These are phyloP conservation scores for Darevskia mixta DNA, from an alignment of 2,797 vertebrate genomes.

Conservation along the genomic window DNA sequence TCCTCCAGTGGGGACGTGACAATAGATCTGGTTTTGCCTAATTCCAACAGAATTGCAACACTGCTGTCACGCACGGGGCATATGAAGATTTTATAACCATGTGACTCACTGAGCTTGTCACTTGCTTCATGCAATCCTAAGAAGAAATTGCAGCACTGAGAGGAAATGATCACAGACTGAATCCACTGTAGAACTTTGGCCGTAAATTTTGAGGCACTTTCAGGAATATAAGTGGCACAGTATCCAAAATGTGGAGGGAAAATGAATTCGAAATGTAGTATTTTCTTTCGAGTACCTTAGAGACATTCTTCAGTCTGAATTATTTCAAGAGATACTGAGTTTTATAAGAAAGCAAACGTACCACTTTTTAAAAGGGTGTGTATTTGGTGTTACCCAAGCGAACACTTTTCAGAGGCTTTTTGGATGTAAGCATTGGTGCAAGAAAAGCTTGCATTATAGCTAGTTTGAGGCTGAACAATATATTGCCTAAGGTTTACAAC, in stretches of 20 bases:
- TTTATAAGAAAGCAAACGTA: background rate
- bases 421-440: background rate
- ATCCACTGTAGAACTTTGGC: slow-evolving; percentile 18
- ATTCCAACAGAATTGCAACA: slow-evolving; percentile 28
- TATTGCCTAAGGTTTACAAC: background rate
- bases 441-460: background rate
- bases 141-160: slow-evolving; percentile 46
- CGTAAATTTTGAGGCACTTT: background rate
- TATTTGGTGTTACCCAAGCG: background rate
- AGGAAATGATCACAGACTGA: slow-evolving; percentile 48
- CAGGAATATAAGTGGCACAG: background rate
- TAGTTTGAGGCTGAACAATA: background rate
- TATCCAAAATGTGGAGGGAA: background rate
- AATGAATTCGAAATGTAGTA: background rate
- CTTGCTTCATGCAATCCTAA: background rate
- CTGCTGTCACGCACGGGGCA: background rate
- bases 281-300: background rate
- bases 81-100: background rate
- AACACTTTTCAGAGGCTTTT: background rate
- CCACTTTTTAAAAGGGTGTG: background rate
- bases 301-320: background rate
- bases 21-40: background rate
- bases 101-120: background rate
- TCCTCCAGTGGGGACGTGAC: background rate
- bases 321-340: background rate